These are phyloP conservation scores for Hassar affinis DNA, from an alignment of 2,113 vertebrate genomes.

Conservation along the genomic window DNA sequence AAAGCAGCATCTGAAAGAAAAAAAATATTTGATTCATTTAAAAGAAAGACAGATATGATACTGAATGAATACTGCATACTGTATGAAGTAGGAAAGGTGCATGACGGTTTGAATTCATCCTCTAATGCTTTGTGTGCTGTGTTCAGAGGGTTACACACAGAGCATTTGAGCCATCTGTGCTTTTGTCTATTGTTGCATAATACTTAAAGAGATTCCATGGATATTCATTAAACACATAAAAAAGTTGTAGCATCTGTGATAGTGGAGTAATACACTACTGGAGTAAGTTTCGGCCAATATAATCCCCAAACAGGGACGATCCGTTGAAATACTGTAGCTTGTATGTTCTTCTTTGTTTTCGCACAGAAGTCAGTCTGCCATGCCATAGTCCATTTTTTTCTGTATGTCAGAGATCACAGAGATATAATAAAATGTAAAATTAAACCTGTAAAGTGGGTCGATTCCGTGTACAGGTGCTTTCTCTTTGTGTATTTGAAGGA, in stretches of 20 bases:
- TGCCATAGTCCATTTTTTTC: not conserved
- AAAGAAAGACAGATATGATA: conserved; percentile 19
- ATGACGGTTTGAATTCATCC: conserved; percentile 33
- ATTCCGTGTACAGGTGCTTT: not conserved
- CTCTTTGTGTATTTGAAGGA: not conserved
- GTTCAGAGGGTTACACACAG: conserved; percentile 13
- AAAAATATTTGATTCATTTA: conserved; percentile 1
- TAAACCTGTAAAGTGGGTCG: not conserved
- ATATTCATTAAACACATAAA: conserved; percentile 29
- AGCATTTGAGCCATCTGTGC: conserved; percentile 21
- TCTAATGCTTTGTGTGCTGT: conserved; percentile 12
- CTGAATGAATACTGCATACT: not conserved
- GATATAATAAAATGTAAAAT: not conserved
- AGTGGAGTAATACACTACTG: not conserved
- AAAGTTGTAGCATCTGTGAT: conserved; percentile 1
- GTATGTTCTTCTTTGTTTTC: not conserved
- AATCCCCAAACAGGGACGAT: not conserved
- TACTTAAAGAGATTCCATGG: conserved; percentile 20
- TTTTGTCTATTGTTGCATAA: conserved; percentile 40
- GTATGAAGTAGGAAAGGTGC: not conserved
- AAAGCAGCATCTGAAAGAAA: conserved; percentile 40
- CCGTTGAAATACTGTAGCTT: not conserved
- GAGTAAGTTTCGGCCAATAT: not conserved
- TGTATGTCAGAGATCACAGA: not conserved
- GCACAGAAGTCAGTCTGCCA: not conserved